Evolutionary conservation across 2,797 vertebrate genomes (phyloP), one percentile per base, ranked within the genome.

Genomic region (Ctenosaura bakeri): DNA sequence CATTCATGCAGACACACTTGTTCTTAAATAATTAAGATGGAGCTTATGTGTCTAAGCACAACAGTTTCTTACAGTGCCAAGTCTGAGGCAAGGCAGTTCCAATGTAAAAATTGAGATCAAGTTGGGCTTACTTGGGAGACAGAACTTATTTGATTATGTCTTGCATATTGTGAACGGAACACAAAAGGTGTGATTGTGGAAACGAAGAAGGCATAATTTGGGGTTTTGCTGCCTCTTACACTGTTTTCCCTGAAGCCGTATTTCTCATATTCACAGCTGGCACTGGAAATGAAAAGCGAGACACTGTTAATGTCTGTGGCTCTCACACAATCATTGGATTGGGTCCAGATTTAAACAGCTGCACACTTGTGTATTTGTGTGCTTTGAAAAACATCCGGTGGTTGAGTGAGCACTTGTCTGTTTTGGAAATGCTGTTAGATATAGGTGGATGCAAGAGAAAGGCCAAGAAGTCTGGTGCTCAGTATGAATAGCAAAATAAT

Each of bases 21-120:
- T 73, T 66, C 14, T 78, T 92, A 85, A 90, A 71, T 76, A 79
- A 73, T 56, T 85, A 50, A 85, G 26, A 18, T 84, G 83, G 80
- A 91, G 88, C 88, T 84, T 69, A 87, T 83, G 35, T 16, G 0
- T 83, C 9, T 86, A 20, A 20, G 8, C 89, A 32, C 0, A 73
- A 6, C 0, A 0, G 59, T 86, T 0, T 77, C 62, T 50, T 13
- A 6, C 0, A 69, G 26, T 76, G 16, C 38, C 64, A 0, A 66
- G 12, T 26, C 0, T 29, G 86, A 71, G 35, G 81, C 13, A 5
- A n/a, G 7, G 9, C 38, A 78, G 50, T 80, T 94, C 5, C 62
- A 4, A 9, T 22, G 1, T 9, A 88, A 35, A 54, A 76, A 3
- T 42, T 71, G 87, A 89, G 87, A 80, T 14, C 24, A 84, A 20